Percentiles rank a stretch among this genome's conserved stretches.
phyloP scores from a whole-genome alignment of 2,113 vertebrate genomes.

The Rhinolophus ferrumequinum region DNA sequence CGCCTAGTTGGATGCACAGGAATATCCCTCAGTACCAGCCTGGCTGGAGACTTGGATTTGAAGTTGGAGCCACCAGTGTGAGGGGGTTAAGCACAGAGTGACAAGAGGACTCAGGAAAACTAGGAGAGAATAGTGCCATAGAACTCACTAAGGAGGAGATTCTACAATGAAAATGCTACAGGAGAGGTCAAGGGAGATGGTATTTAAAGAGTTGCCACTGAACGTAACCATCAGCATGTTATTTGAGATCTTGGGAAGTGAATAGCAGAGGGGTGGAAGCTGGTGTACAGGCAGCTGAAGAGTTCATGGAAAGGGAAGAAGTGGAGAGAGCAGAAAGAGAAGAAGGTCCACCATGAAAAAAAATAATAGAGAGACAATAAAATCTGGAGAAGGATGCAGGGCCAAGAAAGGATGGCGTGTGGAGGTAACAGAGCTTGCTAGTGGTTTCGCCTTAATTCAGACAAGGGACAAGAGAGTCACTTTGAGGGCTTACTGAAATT shows the following conservation, averaged over 20 bases:
- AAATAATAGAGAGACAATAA: neutral
- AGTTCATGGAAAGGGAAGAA: neutral
- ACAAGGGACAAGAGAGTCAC: neutral
- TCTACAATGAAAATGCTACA: neutral
- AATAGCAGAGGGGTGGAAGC: neutral
- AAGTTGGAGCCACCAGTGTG: neutral
- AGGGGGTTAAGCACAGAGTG: neutral
- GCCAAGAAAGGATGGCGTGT: neutral
- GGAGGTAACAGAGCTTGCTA: neutral
- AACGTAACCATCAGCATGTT: neutral
- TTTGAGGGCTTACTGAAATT: neutral
- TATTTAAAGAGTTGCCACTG: neutral
- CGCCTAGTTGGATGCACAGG: neutral
- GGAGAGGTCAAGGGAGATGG: neutral
- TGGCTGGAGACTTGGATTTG: neutral
- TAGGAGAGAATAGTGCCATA: neutral
- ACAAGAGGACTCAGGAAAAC: neutral
- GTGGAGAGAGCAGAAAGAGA: neutral
- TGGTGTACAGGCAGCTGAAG: neutral
- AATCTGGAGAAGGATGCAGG: neutral
- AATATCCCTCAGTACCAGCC: neutral
- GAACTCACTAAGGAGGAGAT: neutral
- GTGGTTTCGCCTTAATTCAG: neutral
- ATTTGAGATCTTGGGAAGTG: neutral
- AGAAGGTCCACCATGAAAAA: neutral